phyloP scores from a whole-genome alignment of 2,888 invertebrate genomes.

The Lepidochrysops patricia region DNA sequence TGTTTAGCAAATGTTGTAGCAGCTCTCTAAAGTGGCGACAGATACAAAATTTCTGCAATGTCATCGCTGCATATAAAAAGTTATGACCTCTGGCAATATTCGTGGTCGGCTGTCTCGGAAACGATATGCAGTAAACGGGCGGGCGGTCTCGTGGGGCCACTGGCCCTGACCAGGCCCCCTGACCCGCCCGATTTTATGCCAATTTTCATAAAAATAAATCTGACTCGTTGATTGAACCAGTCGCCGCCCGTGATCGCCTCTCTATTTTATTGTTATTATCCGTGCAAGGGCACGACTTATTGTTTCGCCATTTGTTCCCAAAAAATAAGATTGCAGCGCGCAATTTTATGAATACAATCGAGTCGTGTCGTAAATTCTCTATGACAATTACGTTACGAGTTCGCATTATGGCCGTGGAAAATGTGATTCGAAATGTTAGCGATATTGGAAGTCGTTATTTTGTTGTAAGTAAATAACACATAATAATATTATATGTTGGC shows the following conservation, averaged over 20 bases:
- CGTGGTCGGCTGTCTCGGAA: constrained; percentile 57
- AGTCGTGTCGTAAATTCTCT: neutral
- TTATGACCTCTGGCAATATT: constrained; percentile 73
- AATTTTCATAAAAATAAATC: constrained; percentile 76
- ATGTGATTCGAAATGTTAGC: neutral
- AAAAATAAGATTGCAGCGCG: constrained; percentile 28
- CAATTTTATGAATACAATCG: constrained; percentile 5
- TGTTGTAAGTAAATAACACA: too few species aligned
- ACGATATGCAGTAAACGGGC: constrained; percentile 74
- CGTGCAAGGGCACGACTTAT: constrained; percentile 70
- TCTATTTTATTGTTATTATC: constrained; percentile 74
- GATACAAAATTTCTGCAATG: constrained; percentile 63
- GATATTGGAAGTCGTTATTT: too few species aligned
- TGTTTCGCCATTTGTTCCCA: constrained; percentile 66
- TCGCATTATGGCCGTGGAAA: neutral
- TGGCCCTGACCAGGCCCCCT: constrained; percentile 58
- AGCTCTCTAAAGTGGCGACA: constrained; percentile 36
- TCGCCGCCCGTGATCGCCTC: constrained; percentile 65
- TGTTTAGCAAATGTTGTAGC: too few species aligned
- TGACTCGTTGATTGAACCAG: constrained; percentile 72
- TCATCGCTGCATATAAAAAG: constrained; percentile 74
- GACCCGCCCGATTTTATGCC: constrained; percentile 73
- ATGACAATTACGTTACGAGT: constrained; percentile 3
- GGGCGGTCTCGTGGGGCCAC: constrained; percentile 69
- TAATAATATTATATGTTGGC: neutral